Base-by-base conservation (phyloP, 2,113 vertebrate genomes). In the Serilophus lunatus region DNA sequence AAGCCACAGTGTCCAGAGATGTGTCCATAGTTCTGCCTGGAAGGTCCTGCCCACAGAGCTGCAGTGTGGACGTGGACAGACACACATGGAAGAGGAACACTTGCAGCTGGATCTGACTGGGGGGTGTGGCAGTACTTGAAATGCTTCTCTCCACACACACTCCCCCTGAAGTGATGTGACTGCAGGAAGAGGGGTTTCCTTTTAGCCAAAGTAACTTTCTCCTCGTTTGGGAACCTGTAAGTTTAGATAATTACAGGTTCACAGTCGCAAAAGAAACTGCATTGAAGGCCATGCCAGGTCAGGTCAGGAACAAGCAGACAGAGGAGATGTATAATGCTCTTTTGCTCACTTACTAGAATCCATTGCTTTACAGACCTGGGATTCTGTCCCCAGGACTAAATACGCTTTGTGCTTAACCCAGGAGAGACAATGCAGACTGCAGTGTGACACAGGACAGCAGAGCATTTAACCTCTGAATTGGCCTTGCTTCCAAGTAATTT, bases 271-370 rank as follows among this genome's bases (percentile, higher is more conserved):
- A 77, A 54, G 83, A 59, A 77, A 60, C 13, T 0, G 24, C 70
- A n/a, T 50, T 10, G 82, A 68, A 35, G 51, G 63, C 10, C 44
- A 13, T 51, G 56, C 24, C 0, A 2, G 66, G 70, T 74, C 42
- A n/a, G 53, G 49, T 40, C 74, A 79, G 79, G 60, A 86, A 59
- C 53, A 61, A 92, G 63, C 87, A 88, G 56, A 38, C 0, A 40
- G 78, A 92, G 56, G 83, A 86, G 90, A 54, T 53, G 72, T 42
- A 92, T 78, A 85, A 85, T 92, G 87, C 77, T 63, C 79, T 83
- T 92, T 57, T 70, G 71, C 66, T 72, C 70, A 72, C 74, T 68
- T 59, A 63, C 16, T 22, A 18, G 89, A 92, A 74, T 82, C 88
- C 53, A 38, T 10, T 69, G 87, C 77, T 66, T 76, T 60, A 74